Percentiles rank a stretch among this genome's conserved stretches.
Conservation (phyloP, 2,797 vertebrate genomes). For the Fratercula arctica region DNA sequence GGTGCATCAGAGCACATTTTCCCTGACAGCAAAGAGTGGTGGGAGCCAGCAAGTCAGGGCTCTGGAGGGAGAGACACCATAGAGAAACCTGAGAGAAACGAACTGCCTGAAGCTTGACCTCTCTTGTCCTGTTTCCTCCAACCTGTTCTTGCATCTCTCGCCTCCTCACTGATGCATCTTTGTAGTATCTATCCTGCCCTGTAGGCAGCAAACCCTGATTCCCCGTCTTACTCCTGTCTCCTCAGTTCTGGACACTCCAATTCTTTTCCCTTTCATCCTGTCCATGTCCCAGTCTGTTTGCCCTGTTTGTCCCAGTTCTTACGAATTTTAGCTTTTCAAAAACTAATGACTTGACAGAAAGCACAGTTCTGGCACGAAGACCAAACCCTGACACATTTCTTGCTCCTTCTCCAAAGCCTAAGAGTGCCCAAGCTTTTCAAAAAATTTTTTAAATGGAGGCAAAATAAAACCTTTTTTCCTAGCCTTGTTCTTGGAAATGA, state of each 20-base stretch:
- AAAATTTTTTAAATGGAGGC: not conserved
- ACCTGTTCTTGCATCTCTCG: not conserved
- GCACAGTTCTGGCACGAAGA: not conserved
- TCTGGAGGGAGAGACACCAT: not conserved
- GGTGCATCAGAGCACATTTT: not conserved
- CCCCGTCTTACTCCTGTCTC: not conserved
- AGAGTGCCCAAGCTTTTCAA: not conserved
- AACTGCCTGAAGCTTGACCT: not conserved
- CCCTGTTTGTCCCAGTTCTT: not conserved
- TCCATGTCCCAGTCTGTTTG: not conserved
- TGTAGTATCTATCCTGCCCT: not conserved
- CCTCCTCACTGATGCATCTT: not conserved
- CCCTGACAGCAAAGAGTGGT: not conserved
- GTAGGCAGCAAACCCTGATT: rapidly evolving
- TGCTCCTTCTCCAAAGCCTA: not conserved
- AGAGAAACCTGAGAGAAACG: not conserved
- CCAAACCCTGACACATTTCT: not conserved
- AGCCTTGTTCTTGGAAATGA: slow-evolving; percentile 33
- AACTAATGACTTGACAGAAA: not conserved
- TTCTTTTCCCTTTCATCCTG: not conserved
- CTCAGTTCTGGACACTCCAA: not conserved
- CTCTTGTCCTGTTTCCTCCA: not conserved
- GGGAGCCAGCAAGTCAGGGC: not conserved
- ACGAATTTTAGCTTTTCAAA: not conserved
- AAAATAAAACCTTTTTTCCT: slow-evolving; percentile 25